Percentiles rank a stretch among this genome's conserved stretches.
Conservation (phyloP, 92 coral and sea anemone species). For the Zoanthus solanderi region DNA sequence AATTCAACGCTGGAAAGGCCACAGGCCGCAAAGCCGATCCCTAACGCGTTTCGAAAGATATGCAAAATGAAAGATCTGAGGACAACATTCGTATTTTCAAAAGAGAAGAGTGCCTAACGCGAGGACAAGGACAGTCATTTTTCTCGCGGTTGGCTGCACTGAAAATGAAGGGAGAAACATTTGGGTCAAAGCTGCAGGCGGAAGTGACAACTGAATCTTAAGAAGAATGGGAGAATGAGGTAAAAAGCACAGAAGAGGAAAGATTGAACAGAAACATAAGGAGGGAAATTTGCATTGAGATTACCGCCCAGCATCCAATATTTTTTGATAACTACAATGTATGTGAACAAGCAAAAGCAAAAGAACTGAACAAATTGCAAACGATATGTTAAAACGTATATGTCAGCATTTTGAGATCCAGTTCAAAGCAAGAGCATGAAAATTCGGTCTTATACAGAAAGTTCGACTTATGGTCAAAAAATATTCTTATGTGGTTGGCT, state of each 20-base stretch:
- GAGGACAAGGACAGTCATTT: conserved; percentile 41
- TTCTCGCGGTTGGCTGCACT: conserved; percentile 40
- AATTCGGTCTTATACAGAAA: not conserved
- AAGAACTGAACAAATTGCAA: conserved; percentile 2
- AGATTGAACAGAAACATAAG: not conserved
- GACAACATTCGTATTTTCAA: conserved; percentile 32
- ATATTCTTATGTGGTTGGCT: no score
- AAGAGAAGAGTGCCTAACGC: conserved; percentile 54
- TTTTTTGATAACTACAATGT: conserved; percentile 2
- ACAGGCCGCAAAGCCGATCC: conserved; percentile 55
- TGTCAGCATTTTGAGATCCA: conserved; percentile 5
- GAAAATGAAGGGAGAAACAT: conserved; percentile 25
- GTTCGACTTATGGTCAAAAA: no score
- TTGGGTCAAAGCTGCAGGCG: not conserved
- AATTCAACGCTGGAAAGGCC: conserved; percentile 49
- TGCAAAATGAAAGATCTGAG: conserved; percentile 43
- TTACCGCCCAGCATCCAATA: not conserved
- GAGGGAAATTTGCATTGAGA: not conserved
- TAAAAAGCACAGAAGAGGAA: not conserved
- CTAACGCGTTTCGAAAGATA: conserved; percentile 30
- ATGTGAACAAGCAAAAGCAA: not conserved
- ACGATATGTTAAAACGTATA: conserved; percentile 11
- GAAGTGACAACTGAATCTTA: not conserved
- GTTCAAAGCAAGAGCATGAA: not conserved
- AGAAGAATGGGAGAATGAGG: not conserved